phyloP scores from a whole-genome alignment of 2,797 vertebrate genomes.

The Cygnus olor region DNA sequence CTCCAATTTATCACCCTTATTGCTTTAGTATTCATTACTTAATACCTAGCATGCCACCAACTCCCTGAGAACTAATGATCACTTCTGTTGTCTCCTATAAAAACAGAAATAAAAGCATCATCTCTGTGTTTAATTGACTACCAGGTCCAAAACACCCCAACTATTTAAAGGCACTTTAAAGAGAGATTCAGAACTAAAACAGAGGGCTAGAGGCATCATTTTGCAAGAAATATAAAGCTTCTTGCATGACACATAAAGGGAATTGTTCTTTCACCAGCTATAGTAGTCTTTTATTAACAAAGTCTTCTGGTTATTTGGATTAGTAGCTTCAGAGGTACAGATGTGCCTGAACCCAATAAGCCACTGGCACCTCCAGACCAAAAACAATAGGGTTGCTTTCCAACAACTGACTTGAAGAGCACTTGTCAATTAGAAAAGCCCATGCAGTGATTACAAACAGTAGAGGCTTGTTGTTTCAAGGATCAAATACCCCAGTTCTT shows the following conservation, averaged over 20 bases:
- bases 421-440: background rate
- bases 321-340: background rate
- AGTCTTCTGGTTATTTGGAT: background rate
- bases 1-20: background rate
- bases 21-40: slow-evolving; percentile 11
- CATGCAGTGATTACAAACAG: background rate
- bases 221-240: background rate
- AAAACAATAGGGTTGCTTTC: slow-evolving; percentile 38
- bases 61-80: background rate
- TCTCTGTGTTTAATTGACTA: background rate
- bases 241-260: background rate
- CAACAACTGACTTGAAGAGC: background rate
- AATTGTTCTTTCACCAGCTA: background rate
- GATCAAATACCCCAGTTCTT: background rate
- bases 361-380: background rate
- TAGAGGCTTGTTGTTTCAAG: background rate
- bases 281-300: background rate
- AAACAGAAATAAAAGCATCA: background rate
- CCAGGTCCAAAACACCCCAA: background rate
- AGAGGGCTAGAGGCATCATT: background rate
- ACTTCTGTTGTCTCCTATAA: background rate
- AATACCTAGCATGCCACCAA: background rate
- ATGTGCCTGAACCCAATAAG: background rate
- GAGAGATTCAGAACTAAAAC: background rate
- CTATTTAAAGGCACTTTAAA: background rate